A percentile compares a stretch with the other conserved stretches of the same genome.
Conservation (phyloP, 2,888 invertebrate genomes). For the Carpatolechia fugitivella region DNA sequence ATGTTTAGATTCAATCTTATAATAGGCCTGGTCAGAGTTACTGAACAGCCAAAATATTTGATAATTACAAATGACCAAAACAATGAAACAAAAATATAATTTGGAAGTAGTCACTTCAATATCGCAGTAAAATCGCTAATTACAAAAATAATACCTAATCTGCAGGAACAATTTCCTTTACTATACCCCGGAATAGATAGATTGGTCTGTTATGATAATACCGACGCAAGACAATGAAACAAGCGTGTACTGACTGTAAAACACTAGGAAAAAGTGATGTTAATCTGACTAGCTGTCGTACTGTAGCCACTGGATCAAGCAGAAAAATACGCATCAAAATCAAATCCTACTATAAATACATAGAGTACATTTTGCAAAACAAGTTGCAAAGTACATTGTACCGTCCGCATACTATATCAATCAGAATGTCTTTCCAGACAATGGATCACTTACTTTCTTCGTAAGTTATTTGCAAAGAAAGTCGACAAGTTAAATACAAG, state of each 20-base stretch:
- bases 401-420: constrained; percentile 18
- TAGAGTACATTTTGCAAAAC: neutral
- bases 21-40: too few relatives aligned
- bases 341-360: neutral
- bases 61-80: too few relatives aligned
- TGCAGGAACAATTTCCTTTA: neutral
- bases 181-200: constrained; percentile 11
- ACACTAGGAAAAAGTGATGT: constrained; percentile 17
- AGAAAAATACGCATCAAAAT: neutral
- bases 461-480: constrained; percentile 17
- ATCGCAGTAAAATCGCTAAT: neutral
- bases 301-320: neutral
- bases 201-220: constrained; percentile 18
- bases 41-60: too few relatives aligned
- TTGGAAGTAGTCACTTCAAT: neutral
- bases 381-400: neutral
- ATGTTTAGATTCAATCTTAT: too few relatives aligned
- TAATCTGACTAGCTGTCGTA: constrained; percentile 10
- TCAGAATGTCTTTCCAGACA: constrained; percentile 21
- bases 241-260: constrained; percentile 16
- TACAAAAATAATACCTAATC: neutral
- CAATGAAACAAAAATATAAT: too few relatives aligned
- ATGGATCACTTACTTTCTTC: constrained; percentile 24
- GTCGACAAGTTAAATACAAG: constrained; percentile 2
- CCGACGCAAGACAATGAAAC: constrained; percentile 17